phyloP scores from a whole-genome alignment of 53 echinoderm and acorn worm genomes.

The Arbacia lixula region DNA sequence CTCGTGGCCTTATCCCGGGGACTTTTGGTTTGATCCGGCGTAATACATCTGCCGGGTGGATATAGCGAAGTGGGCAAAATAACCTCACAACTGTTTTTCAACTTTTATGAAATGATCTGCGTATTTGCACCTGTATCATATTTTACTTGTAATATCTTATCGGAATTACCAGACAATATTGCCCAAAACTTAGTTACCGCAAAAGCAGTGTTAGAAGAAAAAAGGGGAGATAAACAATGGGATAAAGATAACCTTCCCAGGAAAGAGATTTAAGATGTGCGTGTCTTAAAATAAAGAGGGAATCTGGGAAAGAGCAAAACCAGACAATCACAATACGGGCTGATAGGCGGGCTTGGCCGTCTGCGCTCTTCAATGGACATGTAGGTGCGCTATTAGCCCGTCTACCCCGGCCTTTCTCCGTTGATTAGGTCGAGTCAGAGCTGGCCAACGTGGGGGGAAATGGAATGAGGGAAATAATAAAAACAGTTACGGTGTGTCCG shows the following conservation, averaged over 20 bases:
- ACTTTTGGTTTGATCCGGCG: constrained; percentile 35
- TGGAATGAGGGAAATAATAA: neutral
- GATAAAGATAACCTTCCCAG: constrained; percentile 17
- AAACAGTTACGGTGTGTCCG: constrained; percentile 35
- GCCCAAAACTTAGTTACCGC: constrained; percentile 23
- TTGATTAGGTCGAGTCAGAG: constrained; percentile 14
- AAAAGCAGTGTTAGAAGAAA: constrained; percentile 26
- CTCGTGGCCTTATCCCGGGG: constrained; percentile 37
- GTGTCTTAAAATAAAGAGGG: constrained; percentile 6
- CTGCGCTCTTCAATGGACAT: neutral
- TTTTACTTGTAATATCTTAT: constrained; percentile 49
- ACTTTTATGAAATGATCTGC: neutral
- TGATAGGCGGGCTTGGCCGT: neutral
- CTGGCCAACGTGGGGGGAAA: no score
- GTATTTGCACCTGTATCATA: constrained; percentile 36
- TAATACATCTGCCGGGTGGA: constrained; percentile 53
- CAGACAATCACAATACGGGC: constrained; percentile 42
- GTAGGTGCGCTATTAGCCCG: constrained; percentile 14
- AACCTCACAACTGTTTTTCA: neutral
- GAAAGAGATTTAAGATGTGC: neutral
- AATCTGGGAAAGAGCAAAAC: constrained; percentile 19
- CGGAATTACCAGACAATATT: constrained; percentile 28
- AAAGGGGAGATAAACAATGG: neutral
- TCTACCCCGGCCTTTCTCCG: constrained; percentile 38
- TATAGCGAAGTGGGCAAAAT: constrained; percentile 36